Conservation (phyloP, 2,888 invertebrate species). For the Crepidodera aurea region DNA sequence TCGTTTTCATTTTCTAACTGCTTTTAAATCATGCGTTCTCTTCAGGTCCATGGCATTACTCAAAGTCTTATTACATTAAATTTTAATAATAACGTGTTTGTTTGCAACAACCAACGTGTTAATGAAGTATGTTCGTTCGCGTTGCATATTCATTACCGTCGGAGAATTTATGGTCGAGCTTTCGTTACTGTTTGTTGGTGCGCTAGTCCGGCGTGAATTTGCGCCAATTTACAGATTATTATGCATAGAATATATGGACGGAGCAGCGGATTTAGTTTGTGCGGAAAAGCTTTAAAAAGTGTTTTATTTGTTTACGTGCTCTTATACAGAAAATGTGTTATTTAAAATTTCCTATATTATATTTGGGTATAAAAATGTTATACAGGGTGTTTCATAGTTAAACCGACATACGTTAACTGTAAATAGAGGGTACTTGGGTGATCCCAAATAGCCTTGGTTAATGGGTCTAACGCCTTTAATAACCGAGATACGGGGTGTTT, state of each 20-base stretch:
- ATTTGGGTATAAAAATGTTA: too few relatives aligned
- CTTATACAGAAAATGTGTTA: background rate
- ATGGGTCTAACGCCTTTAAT: too few relatives aligned
- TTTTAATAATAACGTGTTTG: constrained; percentile 36
- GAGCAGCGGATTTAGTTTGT: too few relatives aligned
- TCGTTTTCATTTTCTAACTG: background rate
- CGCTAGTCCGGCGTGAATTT: background rate
- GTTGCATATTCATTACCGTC: constrained; percentile 33
- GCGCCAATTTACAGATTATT: background rate
- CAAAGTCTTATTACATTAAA: constrained; percentile 35
- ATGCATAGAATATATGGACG: background rate
- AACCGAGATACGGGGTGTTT: too few relatives aligned
- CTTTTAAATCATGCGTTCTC: constrained; percentile 22
- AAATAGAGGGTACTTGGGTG: too few relatives aligned
- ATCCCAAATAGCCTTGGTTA: too few relatives aligned
- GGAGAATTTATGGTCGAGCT: constrained; percentile 21
- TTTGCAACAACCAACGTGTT: constrained; percentile 26
- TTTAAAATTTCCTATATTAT: background rate
- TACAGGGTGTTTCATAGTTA: too few relatives aligned
- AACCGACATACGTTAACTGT: too few relatives aligned
- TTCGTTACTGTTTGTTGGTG: background rate
- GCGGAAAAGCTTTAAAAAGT: too few relatives aligned
- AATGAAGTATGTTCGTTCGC: constrained; percentile 30
- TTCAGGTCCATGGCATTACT: constrained; percentile 27
- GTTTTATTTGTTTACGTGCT: background rate